These are phyloP conservation scores for Penaeus indicus DNA, from an alignment of 1,140 invertebrate species.

Conservation along the genomic window DNA sequence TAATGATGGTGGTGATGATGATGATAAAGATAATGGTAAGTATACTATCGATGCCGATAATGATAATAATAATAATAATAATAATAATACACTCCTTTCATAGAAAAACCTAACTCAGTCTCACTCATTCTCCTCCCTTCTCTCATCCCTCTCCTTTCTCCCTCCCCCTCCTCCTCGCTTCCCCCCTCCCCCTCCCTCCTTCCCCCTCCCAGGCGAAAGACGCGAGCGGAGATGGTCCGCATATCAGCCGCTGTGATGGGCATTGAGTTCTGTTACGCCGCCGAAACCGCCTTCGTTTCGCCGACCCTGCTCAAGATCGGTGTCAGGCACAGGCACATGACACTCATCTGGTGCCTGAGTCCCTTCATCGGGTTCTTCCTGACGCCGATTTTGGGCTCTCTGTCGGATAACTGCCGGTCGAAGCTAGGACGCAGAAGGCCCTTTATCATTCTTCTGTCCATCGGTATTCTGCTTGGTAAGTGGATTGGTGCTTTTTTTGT, in stretches of 20 bases:
- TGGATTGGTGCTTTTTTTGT: constrained; percentile 31
- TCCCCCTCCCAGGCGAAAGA: constrained; percentile 79
- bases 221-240: constrained; percentile 83
- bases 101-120: background rate
- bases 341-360: constrained; percentile 93
- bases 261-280: constrained; percentile 97
- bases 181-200: background rate
- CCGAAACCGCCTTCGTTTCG: constrained; percentile 96
- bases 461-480: constrained; percentile 90
- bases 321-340: constrained; percentile 91
- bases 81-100: background rate
- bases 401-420: constrained; percentile 89
- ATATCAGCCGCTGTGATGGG: constrained; percentile 96
- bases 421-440: constrained; percentile 87
- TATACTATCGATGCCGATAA: too few species aligned
- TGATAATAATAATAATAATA: too few species aligned
- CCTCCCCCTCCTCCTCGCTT: background rate
- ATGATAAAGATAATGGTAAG: too few species aligned
- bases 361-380: constrained; percentile 93
- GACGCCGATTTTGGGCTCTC: constrained; percentile 90
- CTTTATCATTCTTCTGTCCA: constrained; percentile 89
- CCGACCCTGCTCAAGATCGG: constrained; percentile 94
- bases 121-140: background rate
- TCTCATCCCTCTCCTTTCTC: background rate
- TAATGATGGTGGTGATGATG: too few species aligned